phyloP scores from a whole-genome alignment of 35 echinoderm and acorn worm species.

The Anneissia japonica region DNA sequence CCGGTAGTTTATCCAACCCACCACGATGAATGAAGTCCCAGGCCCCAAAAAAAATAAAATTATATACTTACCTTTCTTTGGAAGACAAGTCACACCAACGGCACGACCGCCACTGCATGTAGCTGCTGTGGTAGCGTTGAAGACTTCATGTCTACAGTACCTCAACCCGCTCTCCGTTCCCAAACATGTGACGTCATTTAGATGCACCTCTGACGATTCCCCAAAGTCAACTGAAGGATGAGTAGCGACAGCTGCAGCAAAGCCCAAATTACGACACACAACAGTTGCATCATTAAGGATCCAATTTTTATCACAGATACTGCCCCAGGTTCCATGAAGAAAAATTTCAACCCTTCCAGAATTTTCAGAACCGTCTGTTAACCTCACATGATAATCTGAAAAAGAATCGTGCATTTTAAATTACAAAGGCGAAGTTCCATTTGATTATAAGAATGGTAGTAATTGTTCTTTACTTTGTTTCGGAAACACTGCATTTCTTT shows the following conservation, averaged over 20 bases:
- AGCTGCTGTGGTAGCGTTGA: neutral
- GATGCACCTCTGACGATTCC: conserved; percentile 10
- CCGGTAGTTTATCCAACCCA: too few species aligned
- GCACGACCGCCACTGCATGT: neutral
- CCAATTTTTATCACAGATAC: conserved; percentile 16
- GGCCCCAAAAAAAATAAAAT: too few species aligned
- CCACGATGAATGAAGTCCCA: too few species aligned
- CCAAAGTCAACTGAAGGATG: neutral
- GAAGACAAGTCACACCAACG: neutral
- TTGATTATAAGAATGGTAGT: too few species aligned
- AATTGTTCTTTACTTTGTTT: too few species aligned
- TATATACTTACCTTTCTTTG: neutral
- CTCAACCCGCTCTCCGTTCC: neutral
- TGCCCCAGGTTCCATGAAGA: conserved; percentile 29
- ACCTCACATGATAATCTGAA: neutral
- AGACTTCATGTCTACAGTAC: neutral
- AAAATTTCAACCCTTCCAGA: conserved; percentile 30
- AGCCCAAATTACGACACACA: conserved; percentile 22
- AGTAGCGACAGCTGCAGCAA: conserved; percentile 6
- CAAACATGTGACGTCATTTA: neutral
- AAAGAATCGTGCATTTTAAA: neutral
- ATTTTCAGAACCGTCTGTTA: conserved; percentile 6
- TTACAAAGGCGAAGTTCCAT: too few species aligned
- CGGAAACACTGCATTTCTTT: too few species aligned
- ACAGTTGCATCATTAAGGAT: conserved; percentile 11